Conservation (phyloP, 1,140 invertebrate species). For the Aphidius ervi region DNA sequence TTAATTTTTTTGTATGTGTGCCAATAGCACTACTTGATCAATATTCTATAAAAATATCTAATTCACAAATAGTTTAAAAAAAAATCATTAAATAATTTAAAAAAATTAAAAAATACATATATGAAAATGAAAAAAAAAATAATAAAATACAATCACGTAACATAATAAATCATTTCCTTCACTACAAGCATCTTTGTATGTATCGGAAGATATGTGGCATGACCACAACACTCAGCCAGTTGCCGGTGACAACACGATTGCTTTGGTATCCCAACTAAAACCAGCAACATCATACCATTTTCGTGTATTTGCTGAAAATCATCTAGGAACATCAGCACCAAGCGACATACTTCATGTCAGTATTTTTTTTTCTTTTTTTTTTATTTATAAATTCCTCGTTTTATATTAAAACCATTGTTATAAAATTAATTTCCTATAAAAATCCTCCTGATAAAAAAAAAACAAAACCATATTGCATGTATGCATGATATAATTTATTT, state of each 20-base stretch:
- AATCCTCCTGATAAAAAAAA: too few species aligned
- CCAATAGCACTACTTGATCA: too few species aligned
- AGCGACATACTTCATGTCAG: constrained; percentile 60
- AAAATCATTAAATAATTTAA: too few species aligned
- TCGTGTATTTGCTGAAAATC: constrained; percentile 64
- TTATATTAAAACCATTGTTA: too few species aligned
- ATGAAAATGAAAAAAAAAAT: too few species aligned
- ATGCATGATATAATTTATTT: too few species aligned
- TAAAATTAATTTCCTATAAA: too few species aligned
- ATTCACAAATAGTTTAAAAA: too few species aligned
- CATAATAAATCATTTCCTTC: background rate
- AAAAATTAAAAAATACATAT: too few species aligned
- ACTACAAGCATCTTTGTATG: constrained; percentile 27
- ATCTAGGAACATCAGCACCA: constrained; percentile 61
- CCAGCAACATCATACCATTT: constrained; percentile 66
- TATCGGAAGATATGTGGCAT: constrained; percentile 56
- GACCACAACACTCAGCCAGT: constrained; percentile 55
- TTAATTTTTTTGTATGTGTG: too few species aligned
- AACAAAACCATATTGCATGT: background rate
- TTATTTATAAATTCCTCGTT: background rate
- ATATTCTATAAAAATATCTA: too few species aligned
- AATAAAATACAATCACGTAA: background rate
- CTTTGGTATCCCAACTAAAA: constrained; percentile 57
- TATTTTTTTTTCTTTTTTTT: constrained; percentile 27
- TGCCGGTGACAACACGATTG: constrained; percentile 56